Conservation (phyloP, 2,113 vertebrate species). For the Parus major region DNA sequence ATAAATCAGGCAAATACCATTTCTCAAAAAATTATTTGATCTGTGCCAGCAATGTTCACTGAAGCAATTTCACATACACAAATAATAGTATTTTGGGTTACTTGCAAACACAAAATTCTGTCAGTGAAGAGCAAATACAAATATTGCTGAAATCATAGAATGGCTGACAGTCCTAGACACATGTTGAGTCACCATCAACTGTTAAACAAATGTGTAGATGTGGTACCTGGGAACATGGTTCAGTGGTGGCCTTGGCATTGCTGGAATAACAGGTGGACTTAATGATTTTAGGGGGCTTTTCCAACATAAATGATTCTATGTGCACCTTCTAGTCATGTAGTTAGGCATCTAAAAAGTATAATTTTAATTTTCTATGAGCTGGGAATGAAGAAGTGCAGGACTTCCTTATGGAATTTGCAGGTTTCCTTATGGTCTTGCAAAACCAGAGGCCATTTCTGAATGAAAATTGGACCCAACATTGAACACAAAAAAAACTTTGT, state of each 20-base stretch:
- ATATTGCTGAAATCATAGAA: not conserved
- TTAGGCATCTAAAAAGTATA: not conserved
- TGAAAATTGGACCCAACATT: not conserved
- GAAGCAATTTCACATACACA: not conserved
- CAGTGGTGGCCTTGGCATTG: not conserved
- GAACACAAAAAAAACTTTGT: not conserved
- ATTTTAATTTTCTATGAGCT: not conserved
- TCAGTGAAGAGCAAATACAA: not conserved
- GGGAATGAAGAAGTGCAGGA: not conserved
- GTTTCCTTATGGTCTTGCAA: not conserved
- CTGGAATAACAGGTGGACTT: not conserved
- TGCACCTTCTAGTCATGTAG: not conserved
- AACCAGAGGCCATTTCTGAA: not conserved
- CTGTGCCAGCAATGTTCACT: not conserved
- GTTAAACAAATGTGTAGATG: not conserved
- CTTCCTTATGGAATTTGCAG: not conserved
- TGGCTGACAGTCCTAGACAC: not conserved
- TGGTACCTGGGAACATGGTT: not conserved
- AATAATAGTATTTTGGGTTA: not conserved
- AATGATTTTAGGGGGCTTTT: not conserved
- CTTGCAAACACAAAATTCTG: not conserved
- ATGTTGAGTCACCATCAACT: not conserved
- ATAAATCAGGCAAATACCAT: slow-evolving; percentile 18
- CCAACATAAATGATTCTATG: not conserved
- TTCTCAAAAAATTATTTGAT: slow-evolving; percentile 1